phyloP scores from a whole-genome alignment of 2,888 invertebrate species.

The Drosophila tripunctata region DNA sequence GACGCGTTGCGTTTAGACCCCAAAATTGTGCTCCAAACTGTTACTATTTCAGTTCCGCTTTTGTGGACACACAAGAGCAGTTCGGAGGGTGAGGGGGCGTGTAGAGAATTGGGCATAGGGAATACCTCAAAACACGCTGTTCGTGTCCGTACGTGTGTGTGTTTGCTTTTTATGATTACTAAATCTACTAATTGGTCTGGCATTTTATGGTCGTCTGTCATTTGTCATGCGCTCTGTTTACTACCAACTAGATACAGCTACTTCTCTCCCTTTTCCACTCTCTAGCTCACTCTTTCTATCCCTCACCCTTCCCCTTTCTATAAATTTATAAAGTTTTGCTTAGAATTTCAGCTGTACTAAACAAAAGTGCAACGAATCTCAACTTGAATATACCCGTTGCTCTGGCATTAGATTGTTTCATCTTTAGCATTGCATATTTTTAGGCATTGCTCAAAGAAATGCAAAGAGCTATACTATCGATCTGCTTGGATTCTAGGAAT shows the following conservation, averaged over 20 bases:
- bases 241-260: background rate
- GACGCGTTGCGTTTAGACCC: conserved; percentile 18
- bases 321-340: background rate
- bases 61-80: background rate
- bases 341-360: background rate
- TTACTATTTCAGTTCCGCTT: conserved; percentile 31
- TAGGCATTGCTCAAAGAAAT: too few species aligned
- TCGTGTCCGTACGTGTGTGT: conserved; percentile 16
- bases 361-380: background rate
- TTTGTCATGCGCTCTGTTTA: conserved; percentile 31
- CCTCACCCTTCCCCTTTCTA: background rate
- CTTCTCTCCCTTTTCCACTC: background rate
- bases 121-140: conserved; percentile 17
- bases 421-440: too few species aligned
- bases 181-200: conserved; percentile 57
- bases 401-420: too few species aligned
- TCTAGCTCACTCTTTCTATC: background rate
- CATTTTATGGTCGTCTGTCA: conserved; percentile 31
- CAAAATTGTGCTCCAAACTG: conserved; percentile 14
- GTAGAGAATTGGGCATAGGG: background rate
- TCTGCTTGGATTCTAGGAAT: too few species aligned
- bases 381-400: background rate
- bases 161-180: conserved; percentile 49
- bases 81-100: too few species aligned
- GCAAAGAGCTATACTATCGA: too few species aligned